Base-by-base conservation (phyloP, 2,888 invertebrate species). In the Carcina quercana region DNA sequence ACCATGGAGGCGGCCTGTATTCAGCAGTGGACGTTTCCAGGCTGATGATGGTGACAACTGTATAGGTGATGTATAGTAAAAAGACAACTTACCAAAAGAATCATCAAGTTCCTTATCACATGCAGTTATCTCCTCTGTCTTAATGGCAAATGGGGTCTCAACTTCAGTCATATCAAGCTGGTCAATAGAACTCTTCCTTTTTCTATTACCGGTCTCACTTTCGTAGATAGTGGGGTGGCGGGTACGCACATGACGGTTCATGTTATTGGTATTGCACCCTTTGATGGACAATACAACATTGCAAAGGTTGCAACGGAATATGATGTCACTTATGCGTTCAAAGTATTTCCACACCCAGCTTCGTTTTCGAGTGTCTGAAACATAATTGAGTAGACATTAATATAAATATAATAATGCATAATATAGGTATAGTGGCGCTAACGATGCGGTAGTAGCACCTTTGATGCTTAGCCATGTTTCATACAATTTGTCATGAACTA, bases 311-410 rank as follows among this genome's bases (percentile, higher is more conserved):
- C 83, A 83, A 2, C 73, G 68, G 48, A 73, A 82, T 25, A 80
- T 75, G 0, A 74, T 70, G 41, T 60, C 73, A 48, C 72, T 76
- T 14, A 82, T 45, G 28, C 66, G 71, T 22, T 74, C 68, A 22
- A 83, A 83, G 42, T 82, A 80, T 34, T 83, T 82, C 83, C 83
- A 83, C 0, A 83, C 78, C 83, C 83, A 83, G 36, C 83, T 83
- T 21, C 80, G 58, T 51, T 67, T 75, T 20, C 79, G 66, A 15
- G 62, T 57, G 5, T 61, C 80, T 75, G 62, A 3, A 63, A 65
- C 28, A 8, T 12, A n/a, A n/a, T n/a, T n/a, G n/a, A n/a, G n/a
- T n/a, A n/a, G n/a, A n/a, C n/a, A n/a, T n/a, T n/a, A n/a, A n/a
- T n/a, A n/a, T n/a, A n/a, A n/a, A n/a, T n/a, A n/a, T n/a, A n/a